Evolutionary conservation across 2,113 vertebrate genomes (phyloP).

Genomic region (Ophthalmolycus amberensis): DNA sequence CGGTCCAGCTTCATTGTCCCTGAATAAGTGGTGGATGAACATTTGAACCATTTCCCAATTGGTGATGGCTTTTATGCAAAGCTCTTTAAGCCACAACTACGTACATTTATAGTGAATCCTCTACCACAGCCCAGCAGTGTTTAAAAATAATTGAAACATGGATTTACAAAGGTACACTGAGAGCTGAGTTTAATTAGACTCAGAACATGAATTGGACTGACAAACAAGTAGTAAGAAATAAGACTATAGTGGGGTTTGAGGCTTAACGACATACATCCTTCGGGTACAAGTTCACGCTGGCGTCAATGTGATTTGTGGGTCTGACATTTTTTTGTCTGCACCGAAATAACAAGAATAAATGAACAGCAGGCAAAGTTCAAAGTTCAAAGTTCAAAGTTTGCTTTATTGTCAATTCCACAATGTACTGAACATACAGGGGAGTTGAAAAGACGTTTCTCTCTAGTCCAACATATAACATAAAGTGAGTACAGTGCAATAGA

Average conservation of each 20-base stretch:
- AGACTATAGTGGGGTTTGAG: neutral
- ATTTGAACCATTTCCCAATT: neutral
- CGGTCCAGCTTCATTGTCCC: conserved; percentile 48
- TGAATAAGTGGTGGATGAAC: neutral
- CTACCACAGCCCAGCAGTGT: neutral
- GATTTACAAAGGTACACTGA: conserved; percentile 12
- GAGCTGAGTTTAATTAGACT: conserved; percentile 36
- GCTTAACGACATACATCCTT: conserved; percentile 8
- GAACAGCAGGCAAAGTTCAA: conserved; percentile 22
- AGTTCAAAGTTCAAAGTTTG: too few relatives aligned
- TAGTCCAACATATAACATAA: too few relatives aligned
- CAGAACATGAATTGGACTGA: conserved; percentile 2
- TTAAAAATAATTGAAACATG: neutral
- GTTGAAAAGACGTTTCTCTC: too few relatives aligned
- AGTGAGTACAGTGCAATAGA: too few relatives aligned
- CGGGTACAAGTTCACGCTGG: conserved; percentile 18
- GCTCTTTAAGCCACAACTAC: neutral
- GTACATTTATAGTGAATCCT: neutral
- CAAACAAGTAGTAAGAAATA: conserved; percentile 6
- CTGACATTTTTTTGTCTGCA: conserved; percentile 42
- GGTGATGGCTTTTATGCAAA: neutral
- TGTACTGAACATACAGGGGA: too few relatives aligned
- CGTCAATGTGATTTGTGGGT: conserved; percentile 23
- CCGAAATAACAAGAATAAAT: conserved; percentile 51
- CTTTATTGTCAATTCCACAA: too few relatives aligned